Conservation (phyloP, 1,140 invertebrate species). For the Aphis craccivora region DNA sequence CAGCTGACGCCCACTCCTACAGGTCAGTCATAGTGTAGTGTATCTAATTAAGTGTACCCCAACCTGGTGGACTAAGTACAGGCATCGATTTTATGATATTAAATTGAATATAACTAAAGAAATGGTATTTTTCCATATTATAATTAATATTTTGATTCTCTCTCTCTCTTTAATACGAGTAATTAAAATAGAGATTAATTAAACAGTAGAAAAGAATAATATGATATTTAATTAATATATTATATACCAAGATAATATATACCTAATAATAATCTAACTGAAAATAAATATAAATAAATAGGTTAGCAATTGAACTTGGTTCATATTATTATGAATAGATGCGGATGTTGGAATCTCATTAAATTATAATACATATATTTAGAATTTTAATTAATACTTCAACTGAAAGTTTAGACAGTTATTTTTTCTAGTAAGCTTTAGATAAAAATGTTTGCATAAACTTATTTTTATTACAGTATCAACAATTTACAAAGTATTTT, state of each 20-base stretch:
- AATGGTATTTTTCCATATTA: neutral
- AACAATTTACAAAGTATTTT: too few relatives aligned
- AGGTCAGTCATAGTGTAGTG: conserved; percentile 65
- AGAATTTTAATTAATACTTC: too few relatives aligned
- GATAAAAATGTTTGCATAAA: too few relatives aligned
- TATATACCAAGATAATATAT: neutral
- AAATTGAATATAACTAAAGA: neutral
- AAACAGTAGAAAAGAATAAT: neutral
- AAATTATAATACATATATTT: neutral
- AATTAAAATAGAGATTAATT: neutral
- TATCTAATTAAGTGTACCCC: neutral
- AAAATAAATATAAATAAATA: neutral
- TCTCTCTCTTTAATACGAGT: neutral
- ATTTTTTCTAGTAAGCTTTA: too few relatives aligned
- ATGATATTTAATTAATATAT: neutral
- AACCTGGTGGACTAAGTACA: neutral
- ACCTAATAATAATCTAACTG: neutral
- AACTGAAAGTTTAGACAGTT: too few relatives aligned
- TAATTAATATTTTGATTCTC: neutral
- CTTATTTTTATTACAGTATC: too few relatives aligned
- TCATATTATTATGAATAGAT: neutral
- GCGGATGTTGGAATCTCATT: neutral
- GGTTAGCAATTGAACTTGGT: neutral
- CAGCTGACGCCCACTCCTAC: conserved; percentile 80
- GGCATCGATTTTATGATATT: neutral